phyloP scores from a whole-genome alignment of 1,140 invertebrate genomes.

The Ceratina australensis region DNA sequence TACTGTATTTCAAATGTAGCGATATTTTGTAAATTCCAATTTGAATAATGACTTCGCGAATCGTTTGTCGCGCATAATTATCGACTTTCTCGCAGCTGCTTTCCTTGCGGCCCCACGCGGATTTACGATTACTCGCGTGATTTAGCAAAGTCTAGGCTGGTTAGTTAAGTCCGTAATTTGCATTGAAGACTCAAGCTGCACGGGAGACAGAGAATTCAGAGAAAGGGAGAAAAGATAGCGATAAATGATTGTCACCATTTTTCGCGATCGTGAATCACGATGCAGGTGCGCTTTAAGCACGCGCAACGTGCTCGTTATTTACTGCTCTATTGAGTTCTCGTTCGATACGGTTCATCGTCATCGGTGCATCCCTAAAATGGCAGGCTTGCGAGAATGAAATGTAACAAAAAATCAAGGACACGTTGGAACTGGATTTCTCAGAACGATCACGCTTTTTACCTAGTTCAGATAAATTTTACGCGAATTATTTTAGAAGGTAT shows the following conservation, averaged over 20 bases:
- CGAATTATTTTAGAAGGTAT: not conserved
- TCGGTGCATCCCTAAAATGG: constrained; percentile 2
- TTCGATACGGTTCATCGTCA: not conserved
- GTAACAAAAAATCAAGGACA: constrained; percentile 1
- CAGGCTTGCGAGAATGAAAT: not conserved
- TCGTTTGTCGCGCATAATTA: not conserved
- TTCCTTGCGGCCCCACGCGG: not conserved
- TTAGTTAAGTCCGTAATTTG: not conserved
- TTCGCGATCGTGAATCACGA: constrained; percentile 31
- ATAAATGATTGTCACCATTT: constrained; percentile 32
- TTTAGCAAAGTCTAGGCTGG: constrained; percentile 3
- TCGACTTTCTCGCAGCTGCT: not conserved
- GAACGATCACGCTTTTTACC: constrained; percentile 1
- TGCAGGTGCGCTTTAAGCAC: constrained; percentile 27
- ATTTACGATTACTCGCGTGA: not conserved
- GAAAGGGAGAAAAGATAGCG: not conserved
- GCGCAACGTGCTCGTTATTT: constrained; percentile 16
- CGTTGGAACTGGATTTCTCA: not conserved
- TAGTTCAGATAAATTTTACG: not conserved
- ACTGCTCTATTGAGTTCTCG: not conserved
- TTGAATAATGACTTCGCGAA: not conserved
- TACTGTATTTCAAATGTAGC: no score
- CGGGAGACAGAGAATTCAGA: not conserved
- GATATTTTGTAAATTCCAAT: no score
- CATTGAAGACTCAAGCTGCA: not conserved